phyloP scores from a whole-genome alignment of 1,140 invertebrate genomes.

The Leptinotarsa undecemlineata region DNA sequence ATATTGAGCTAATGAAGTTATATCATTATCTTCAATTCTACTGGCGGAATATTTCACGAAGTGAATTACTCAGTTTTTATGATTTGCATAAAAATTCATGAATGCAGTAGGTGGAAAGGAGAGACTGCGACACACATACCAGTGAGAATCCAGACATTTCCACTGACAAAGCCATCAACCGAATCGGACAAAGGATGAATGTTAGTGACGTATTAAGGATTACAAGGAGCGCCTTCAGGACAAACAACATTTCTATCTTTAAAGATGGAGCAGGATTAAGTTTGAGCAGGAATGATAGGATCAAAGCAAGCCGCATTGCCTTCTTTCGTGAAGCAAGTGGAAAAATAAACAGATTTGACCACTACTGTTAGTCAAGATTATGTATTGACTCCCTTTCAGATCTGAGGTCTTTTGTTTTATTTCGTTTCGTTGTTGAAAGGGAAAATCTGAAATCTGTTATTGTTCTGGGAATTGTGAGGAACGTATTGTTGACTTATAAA shows the following conservation, averaged over 20 bases:
- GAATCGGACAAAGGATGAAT: slow-evolving; percentile 6
- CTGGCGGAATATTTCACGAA: too few species aligned
- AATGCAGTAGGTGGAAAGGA: too few species aligned
- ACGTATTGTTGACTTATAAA: too few species aligned
- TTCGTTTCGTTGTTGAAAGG: background rate
- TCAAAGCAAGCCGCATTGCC: slow-evolving; percentile 3
- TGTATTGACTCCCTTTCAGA: background rate
- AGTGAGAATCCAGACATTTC: background rate
- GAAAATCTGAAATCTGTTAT: background rate
- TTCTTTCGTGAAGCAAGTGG: background rate
- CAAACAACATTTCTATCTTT: slow-evolving; percentile 15
- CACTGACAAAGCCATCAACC: background rate
- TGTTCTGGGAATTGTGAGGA: background rate
- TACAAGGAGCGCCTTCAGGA: background rate
- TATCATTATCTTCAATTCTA: too few species aligned
- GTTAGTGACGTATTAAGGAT: slow-evolving; percentile 1
- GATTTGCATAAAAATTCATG: too few species aligned
- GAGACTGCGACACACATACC: background rate
- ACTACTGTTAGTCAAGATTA: slow-evolving; percentile 10
- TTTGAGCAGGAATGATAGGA: background rate
- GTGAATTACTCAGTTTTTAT: too few species aligned
- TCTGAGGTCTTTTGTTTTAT: background rate
- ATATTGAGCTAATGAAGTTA: too few species aligned
- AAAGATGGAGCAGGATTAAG: slow-evolving; percentile 14
- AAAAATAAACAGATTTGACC: slow-evolving; percentile 8